Percentiles rank a stretch among this genome's conserved stretches.
Evolutionary conservation across 2,797 vertebrate genomes (phyloP).

Genomic region (Meda fulgida): DNA sequence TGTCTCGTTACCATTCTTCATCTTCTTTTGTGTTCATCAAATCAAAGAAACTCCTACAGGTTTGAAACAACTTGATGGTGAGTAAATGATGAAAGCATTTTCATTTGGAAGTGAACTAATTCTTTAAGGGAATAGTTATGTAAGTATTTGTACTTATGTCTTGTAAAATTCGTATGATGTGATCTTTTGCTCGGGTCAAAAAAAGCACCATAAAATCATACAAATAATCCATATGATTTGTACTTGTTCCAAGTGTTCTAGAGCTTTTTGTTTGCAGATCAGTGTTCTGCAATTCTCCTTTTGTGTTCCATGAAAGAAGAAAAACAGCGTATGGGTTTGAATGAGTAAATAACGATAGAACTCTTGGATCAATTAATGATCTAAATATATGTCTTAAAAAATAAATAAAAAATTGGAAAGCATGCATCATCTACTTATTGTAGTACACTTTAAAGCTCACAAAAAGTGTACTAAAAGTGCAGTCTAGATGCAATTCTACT

Average conservation of each 20-base stretch:
- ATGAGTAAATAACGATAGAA: not conserved
- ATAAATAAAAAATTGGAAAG: too few relatives aligned
- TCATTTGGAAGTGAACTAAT: too few relatives aligned
- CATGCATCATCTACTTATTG: not conserved
- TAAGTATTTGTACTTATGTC: not conserved
- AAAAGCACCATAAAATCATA: not conserved
- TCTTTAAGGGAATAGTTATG: not conserved
- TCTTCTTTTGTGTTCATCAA: not conserved
- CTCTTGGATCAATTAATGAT: not conserved
- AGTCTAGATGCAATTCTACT: constrained; percentile 63
- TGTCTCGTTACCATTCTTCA: not conserved
- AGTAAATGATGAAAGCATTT: too few relatives aligned
- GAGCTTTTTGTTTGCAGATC: not conserved
- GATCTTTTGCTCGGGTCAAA: not conserved
- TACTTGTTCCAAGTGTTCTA: not conserved
- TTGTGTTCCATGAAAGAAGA: not conserved
- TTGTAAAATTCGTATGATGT: not conserved
- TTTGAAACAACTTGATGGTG: too few relatives aligned
- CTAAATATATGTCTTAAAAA: not conserved
- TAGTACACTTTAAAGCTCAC: not conserved
- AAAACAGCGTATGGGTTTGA: not conserved
- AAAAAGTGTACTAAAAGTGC: constrained; percentile 34
- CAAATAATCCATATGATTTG: not conserved
- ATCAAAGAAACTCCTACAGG: not conserved
- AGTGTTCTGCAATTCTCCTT: not conserved